A percentile compares a stretch with the other conserved stretches of the same genome.
These are phyloP conservation scores for Pediacus dermestoides DNA, from an alignment of 2,888 invertebrate species.

Conservation along the genomic window DNA sequence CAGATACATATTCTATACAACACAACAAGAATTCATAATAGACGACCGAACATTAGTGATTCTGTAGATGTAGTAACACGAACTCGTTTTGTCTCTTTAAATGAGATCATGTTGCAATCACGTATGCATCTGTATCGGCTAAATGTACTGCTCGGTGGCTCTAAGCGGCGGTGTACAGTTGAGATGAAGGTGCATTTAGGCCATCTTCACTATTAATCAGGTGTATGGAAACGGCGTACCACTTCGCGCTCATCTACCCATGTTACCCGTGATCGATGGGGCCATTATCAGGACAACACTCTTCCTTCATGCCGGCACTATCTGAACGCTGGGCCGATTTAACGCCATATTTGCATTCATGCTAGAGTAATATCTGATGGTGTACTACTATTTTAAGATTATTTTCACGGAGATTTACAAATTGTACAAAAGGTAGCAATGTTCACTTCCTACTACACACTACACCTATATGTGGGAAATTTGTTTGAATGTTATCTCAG, in stretches of 20 bases:
- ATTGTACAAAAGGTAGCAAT: no score
- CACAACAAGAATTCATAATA: constrained; percentile 1
- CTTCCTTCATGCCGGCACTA: constrained; percentile 36
- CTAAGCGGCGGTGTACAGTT: neutral
- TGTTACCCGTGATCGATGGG: constrained; percentile 40
- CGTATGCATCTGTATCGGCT: constrained; percentile 25
- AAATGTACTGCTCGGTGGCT: constrained; percentile 21
- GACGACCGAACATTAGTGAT: constrained; percentile 3
- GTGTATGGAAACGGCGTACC: constrained; percentile 26
- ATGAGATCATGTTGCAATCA: constrained; percentile 28
- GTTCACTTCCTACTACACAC: no score
- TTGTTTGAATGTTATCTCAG: no score
- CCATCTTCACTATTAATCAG: constrained; percentile 34
- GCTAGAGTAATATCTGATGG: neutral
- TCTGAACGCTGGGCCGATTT: constrained; percentile 30
- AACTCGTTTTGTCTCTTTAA: constrained; percentile 27
- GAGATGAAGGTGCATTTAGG: constrained; percentile 25
- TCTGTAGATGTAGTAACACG: constrained; percentile 17
- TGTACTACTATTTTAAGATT: neutral
- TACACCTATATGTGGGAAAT: no score
- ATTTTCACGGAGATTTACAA: no score
- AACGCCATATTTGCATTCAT: constrained; percentile 25
- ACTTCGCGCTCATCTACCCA: constrained; percentile 32
- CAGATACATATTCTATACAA: neutral
- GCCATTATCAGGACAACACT: constrained; percentile 34